Conservation (phyloP, 2,113 vertebrate genomes). For the Callorhinus ursinus region DNA sequence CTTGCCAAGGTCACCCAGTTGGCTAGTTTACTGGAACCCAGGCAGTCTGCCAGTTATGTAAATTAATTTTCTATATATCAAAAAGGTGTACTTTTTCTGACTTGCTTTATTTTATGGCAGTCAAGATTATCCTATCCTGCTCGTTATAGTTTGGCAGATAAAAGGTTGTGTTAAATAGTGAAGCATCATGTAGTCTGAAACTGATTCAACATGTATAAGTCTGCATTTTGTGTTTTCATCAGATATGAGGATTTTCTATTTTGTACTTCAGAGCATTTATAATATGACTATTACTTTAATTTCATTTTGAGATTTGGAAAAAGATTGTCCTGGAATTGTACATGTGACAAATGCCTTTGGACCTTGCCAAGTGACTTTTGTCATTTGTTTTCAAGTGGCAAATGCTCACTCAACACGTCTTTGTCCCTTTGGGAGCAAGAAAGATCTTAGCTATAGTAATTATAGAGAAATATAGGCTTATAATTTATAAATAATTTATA, state of each 20-base stretch:
- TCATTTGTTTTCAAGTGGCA: not conserved
- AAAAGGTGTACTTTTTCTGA: not conserved
- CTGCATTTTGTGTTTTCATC: slow-evolving; percentile 1
- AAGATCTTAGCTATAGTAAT: not conserved
- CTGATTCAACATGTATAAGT: not conserved
- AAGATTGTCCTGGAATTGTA: not conserved
- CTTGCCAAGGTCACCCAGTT: not conserved
- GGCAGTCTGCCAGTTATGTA: not conserved
- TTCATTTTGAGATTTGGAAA: not conserved
- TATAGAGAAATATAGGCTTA: not conserved
- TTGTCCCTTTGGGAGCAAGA: not conserved
- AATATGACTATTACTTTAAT: not conserved
- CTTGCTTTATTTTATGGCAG: not conserved
- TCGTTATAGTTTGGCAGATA: not conserved
- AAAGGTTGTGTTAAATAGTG: not conserved
- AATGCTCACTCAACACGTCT: not conserved
- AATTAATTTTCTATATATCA: not conserved
- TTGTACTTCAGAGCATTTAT: not conserved
- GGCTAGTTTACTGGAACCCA: not conserved
- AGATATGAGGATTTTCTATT: not conserved
- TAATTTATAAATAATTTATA: not conserved
- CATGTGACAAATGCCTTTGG: not conserved
- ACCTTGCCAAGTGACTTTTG: not conserved
- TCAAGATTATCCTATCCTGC: not conserved
- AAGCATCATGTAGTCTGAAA: not conserved